These are phyloP conservation scores for Drosophila micromelanica DNA, from an alignment of 1,140 invertebrate species.

Conservation along the genomic window DNA sequence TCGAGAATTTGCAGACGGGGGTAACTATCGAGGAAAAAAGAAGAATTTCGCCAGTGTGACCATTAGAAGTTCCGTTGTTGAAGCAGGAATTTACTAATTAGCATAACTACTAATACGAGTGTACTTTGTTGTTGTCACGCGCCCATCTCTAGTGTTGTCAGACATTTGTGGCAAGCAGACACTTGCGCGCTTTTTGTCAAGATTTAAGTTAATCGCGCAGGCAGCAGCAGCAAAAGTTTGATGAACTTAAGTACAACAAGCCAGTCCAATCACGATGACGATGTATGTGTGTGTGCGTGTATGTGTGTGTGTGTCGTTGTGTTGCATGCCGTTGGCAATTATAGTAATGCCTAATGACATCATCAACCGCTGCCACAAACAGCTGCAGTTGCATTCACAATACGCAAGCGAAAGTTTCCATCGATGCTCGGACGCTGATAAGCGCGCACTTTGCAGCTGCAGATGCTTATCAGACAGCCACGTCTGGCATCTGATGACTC, in stretches of 20 bases:
- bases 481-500: slow-evolving; percentile 38
- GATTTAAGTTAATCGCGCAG: slow-evolving; percentile 69
- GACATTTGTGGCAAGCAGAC: slow-evolving; percentile 44
- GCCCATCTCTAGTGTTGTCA: slow-evolving; percentile 40
- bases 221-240: slow-evolving; percentile 53
- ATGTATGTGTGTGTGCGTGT: slow-evolving; percentile 21
- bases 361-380: slow-evolving; percentile 23
- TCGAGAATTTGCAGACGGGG: neutral
- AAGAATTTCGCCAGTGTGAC: neutral
- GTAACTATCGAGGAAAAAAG: too few species aligned
- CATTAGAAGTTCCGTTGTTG: neutral
- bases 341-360: slow-evolving; percentile 54
- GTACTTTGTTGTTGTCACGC: slow-evolving; percentile 1
- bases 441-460: slow-evolving; percentile 47
- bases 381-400: slow-evolving; percentile 29
- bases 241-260: slow-evolving; percentile 63
- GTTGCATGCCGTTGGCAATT: slow-evolving; percentile 45
- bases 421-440: slow-evolving; percentile 38
- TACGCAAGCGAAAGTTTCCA: slow-evolving; percentile 47
- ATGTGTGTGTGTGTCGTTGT: slow-evolving; percentile 24
- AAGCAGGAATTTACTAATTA: neutral
- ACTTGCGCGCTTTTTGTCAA: slow-evolving; percentile 78
- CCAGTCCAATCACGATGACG: slow-evolving; percentile 23
- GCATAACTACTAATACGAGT: neutral
- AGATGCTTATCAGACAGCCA: slow-evolving; percentile 36